Base-by-base conservation (phyloP, 1,140 invertebrate genomes). In the Listronotus bonariensis region DNA sequence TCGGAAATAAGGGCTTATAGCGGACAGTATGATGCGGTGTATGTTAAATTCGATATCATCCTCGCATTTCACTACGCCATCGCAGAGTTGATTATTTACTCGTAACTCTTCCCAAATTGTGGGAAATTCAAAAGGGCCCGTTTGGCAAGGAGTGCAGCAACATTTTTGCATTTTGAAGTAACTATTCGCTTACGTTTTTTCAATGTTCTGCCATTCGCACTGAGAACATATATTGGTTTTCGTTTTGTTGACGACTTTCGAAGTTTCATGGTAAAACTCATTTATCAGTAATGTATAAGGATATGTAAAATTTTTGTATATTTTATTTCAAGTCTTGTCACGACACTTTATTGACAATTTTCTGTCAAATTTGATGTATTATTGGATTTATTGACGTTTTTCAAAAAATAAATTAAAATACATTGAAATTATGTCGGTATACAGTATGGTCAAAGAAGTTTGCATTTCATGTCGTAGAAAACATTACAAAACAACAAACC, bases 1-100 rank as follows among this genome's bases (percentile, higher is more conserved):
- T 64, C 83, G 83, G 76, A 90, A 89, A 75, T 87, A 89, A 10
- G 86, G 86, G 77, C 87, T 88, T 38, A 83, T 82, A 3, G 86
- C 83, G 6, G 86, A 85, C 63, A 90, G 75, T 64, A 90, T 85
- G 8, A 83, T 83, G 59, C 88, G 74, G 67, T 90, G 88, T 31
- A 89, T 82, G 61, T 82, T 78, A 69, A 88, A 86, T 42, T 82
- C 80, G 70, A 82, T 80, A 54, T 86, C 85, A 72, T 87, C 87
- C 41, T 82, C 82, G 71, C 84, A 84, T 48, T 78, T 73, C 38
- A 87, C 82, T 11, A 79, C 76, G 5, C 84, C 85, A 76, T 87
- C 86, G 71, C 84, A 87, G 7, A 87, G 78, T 67, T 86, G 82
- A 57, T 78, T 80, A 58, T 84, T 83, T 43, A 79, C 78, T 72